A percentile compares a stretch with the other conserved stretches of the same genome.
Conservation (phyloP, 1,140 invertebrate species). For the Drosophila nasuta region DNA sequence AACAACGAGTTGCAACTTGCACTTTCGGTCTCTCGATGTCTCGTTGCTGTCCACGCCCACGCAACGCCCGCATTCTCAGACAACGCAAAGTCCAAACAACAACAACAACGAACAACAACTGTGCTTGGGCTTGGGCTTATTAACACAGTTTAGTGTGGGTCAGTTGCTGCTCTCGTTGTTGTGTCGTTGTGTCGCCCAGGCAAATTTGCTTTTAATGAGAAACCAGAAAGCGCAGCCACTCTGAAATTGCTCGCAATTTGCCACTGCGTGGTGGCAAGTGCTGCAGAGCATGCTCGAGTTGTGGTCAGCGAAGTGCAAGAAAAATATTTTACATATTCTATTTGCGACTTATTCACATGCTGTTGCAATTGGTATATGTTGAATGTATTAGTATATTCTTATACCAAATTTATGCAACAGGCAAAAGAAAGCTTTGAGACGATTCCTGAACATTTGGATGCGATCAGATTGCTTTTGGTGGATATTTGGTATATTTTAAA, state of each 20-base stretch:
- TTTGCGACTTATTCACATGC: too few relatives aligned
- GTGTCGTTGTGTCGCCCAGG: conserved; percentile 42
- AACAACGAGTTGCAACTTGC: conserved; percentile 39
- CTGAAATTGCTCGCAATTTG: conserved; percentile 32
- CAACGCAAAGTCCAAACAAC: conserved; percentile 30
- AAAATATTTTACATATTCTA: too few relatives aligned
- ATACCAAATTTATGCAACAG: too few relatives aligned
- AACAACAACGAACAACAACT: background rate
- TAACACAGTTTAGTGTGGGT: conserved; percentile 53
- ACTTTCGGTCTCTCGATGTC: conserved; percentile 44
- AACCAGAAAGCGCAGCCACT: conserved; percentile 49
- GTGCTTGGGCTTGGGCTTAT: conserved; percentile 20
- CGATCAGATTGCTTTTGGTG: too few relatives aligned
- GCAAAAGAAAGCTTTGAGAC: too few relatives aligned
- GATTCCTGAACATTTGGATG: too few relatives aligned
- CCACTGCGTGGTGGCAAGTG: background rate
- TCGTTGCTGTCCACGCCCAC: conserved; percentile 48
- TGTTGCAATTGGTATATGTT: too few relatives aligned
- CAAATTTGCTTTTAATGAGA: conserved; percentile 64
- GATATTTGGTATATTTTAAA: too few relatives aligned
- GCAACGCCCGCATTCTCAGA: conserved; percentile 67
- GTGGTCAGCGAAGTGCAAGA: too few relatives aligned
- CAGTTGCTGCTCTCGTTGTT: conserved; percentile 38
- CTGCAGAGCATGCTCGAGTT: too few relatives aligned
- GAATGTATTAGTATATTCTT: too few relatives aligned